Conservation (phyloP, 2,888 invertebrate genomes). For the Rotaria macrura region DNA sequence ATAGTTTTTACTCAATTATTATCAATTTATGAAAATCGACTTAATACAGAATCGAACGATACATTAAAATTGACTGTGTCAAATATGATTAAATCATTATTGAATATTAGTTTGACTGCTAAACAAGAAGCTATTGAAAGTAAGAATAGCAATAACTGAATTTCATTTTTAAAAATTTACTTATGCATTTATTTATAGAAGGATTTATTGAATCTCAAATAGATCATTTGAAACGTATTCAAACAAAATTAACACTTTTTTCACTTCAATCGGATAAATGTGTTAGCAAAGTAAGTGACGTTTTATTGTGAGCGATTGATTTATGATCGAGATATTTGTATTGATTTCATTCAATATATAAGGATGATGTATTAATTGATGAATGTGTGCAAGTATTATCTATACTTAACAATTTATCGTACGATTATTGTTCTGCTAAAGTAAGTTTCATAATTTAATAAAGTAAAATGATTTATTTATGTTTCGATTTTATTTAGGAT, state of each 20-base stretch:
- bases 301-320: not conserved
- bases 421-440: not conserved
- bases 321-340: not conserved
- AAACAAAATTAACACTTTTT: constrained; percentile 19
- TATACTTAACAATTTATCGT: not conserved
- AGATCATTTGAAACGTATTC: constrained; percentile 9
- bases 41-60: constrained; percentile 7
- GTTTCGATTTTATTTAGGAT: not conserved
- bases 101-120: not conserved
- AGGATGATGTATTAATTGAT: constrained; percentile 1
- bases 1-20: not conserved
- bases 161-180: too few species aligned
- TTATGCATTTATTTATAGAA: not conserved
- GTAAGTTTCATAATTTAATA: not conserved
- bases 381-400: constrained; percentile 6
- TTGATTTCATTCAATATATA: too few species aligned
- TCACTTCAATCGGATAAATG: constrained; percentile 17
- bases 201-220: constrained; percentile 17
- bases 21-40: not conserved
- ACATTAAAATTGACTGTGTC: not conserved
- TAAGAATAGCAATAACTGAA: not conserved
- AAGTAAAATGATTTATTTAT: not conserved
- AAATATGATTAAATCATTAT: constrained; percentile 16
- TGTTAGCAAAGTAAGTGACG: not conserved
- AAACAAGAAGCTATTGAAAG: constrained; percentile 20